Conservation (phyloP, 1,140 invertebrate genomes). For the Arion vulgaris region DNA sequence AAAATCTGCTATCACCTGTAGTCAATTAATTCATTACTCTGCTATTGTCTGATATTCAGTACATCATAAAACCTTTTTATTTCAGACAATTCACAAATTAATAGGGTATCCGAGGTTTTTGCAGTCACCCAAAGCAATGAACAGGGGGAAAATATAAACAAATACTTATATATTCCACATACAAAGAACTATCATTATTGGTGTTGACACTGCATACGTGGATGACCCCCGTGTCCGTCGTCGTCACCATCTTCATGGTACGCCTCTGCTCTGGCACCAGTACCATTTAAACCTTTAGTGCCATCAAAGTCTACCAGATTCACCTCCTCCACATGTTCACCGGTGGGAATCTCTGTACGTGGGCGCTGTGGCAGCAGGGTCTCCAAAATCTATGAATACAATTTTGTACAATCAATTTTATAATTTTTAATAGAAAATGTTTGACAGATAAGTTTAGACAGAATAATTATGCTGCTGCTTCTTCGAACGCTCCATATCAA, state of each 20-base stretch:
- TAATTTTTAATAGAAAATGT: not conserved
- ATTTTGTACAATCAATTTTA: too few relatives aligned
- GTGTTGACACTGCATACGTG: slow-evolving; percentile 87
- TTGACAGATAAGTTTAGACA: too few relatives aligned
- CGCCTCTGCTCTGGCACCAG: slow-evolving; percentile 79
- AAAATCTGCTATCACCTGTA: too few relatives aligned
- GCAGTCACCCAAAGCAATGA: too few relatives aligned
- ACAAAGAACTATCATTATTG: slow-evolving; percentile 76
- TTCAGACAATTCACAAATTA: not conserved
- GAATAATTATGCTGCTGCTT: too few relatives aligned
- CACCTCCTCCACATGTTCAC: slow-evolving; percentile 87
- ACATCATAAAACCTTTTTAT: not conserved
- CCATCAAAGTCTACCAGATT: slow-evolving; percentile 84
- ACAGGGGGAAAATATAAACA: slow-evolving; percentile 7
- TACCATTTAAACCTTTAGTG: slow-evolving; percentile 76
- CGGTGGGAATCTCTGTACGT: slow-evolving; percentile 79
- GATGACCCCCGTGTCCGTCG: slow-evolving; percentile 79
- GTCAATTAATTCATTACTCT: too few relatives aligned
- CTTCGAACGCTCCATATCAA: too few relatives aligned
- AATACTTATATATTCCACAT: not conserved
- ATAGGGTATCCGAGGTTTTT: too few relatives aligned
- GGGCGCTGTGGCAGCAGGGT: slow-evolving; percentile 80
- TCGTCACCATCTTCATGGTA: slow-evolving; percentile 74
- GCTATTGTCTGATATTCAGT: too few relatives aligned
- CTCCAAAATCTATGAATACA: slow-evolving; percentile 82